Conservation (phyloP, 2,113 vertebrate genomes). For the Gambusia holbrooki region DNA sequence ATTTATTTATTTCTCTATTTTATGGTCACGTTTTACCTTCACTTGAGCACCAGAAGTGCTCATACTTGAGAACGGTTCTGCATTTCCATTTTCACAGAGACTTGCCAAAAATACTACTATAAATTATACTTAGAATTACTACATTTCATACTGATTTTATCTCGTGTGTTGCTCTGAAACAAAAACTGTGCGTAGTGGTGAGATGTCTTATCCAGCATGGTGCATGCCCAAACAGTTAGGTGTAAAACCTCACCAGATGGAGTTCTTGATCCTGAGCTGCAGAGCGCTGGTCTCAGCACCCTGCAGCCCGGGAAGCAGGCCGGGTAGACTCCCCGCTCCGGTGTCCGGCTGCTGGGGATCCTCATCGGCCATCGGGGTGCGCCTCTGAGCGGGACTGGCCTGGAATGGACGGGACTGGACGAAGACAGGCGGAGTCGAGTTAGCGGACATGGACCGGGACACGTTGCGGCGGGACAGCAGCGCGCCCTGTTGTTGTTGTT, state of each 20-base stretch:
- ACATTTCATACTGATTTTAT: neutral
- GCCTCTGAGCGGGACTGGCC: constrained; percentile 62
- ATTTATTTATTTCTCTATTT: no score
- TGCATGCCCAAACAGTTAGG: neutral
- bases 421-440: constrained; percentile 60
- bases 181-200: neutral
- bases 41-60: no score
- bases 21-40: no score
- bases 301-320: constrained; percentile 88
- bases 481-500: constrained; percentile 67
- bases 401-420: constrained; percentile 23
- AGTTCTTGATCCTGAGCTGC: constrained; percentile 93
- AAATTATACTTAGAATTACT: neutral
- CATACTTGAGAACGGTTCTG: no score
- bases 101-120: neutral
- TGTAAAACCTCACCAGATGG: constrained; percentile 87
- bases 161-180: neutral
- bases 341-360: constrained; percentile 78
- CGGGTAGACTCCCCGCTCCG: constrained; percentile 79
- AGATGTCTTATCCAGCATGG: neutral
- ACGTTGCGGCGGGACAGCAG: constrained; percentile 67
- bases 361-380: constrained; percentile 86
- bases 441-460: constrained; percentile 82
- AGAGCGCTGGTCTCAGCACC: constrained; percentile 88
- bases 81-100: neutral